Evolutionary conservation across 2,888 invertebrate genomes (phyloP), one percentile per base, ranked within the genome.

Genomic region (Crossocerus cetratus): DNA sequence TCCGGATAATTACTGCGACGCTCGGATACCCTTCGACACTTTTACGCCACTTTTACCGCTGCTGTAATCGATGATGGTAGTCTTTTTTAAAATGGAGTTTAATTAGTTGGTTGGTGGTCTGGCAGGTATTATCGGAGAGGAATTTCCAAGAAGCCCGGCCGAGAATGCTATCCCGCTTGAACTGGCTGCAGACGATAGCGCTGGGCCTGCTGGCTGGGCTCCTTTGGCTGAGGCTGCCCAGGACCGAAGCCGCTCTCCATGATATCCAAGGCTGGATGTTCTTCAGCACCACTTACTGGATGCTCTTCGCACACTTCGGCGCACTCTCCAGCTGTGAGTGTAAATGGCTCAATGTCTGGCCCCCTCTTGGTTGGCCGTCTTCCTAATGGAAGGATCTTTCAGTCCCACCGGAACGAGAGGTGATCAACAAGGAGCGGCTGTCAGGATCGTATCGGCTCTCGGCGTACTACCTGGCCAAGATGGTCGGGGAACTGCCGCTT

Each of bases 251-350:
- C 80, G 93, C 94, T 13, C 91, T 96, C 66, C 93, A 94, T 81
- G 96, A 96, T 89, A 93, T 96, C 74, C 94, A 95, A 90, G 96
- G 96, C 58, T 95, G 95, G 95, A 94, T 96, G 94, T 96, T 96
- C 89, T 96, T 96, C 90, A 95, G 95, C 70, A 94, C 95, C 62
- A 95, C 94, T 22, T 95, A 96, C 87, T 96, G 96, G 95, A 95
- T 95, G 94, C 91, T 96, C 70, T 95, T 95, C 87, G 94, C 95
- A 18, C 92, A 95, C 81, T 95, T 96, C 86, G 94, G 95, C 79
- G 95, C 95, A 60, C 92, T 96, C 45, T 94, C 94, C 87, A 94
- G 96, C 88, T 96, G 95, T 95, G 90, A 93, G 94, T 93, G 3
- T 44, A n/a, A n/a, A n/a, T n/a, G n/a, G n/a, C n/a, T n/a, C n/a